Percentiles rank a stretch among this genome's conserved stretches.
phyloP scores from a whole-genome alignment of 2,113 vertebrate species.

The Brachyhypopomus gauderio region DNA sequence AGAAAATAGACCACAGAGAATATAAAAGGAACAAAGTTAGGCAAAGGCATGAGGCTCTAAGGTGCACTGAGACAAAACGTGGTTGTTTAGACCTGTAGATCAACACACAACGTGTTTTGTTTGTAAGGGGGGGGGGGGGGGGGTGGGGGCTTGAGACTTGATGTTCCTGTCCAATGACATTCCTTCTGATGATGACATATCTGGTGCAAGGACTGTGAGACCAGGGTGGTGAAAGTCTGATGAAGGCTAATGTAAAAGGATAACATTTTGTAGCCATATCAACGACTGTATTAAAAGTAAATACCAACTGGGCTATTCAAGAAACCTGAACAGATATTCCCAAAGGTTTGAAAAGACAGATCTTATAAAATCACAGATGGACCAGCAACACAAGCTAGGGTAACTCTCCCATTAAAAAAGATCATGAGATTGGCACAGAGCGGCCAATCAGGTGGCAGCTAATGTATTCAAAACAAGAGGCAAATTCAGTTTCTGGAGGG shows the following conservation, averaged over 20 bases:
- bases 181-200: slow-evolving; percentile 63
- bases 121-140: background rate
- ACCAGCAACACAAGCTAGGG: background rate
- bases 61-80: no score
- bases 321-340: background rate
- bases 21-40: no score
- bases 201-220: slow-evolving; percentile 4
- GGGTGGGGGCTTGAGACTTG: slow-evolving; percentile 8
- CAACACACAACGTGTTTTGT: background rate
- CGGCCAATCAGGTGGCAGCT: background rate
- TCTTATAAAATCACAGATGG: background rate
- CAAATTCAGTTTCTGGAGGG: background rate
- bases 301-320: background rate
- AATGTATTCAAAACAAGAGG: background rate
- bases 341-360: background rate
- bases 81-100: background rate
- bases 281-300: background rate
- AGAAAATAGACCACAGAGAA: no score
- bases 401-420: background rate
- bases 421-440: background rate
- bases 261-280: background rate
- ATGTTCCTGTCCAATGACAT: slow-evolving; percentile 69
- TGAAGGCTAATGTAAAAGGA: background rate
- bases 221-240: background rate
- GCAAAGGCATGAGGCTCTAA: no score